A percentile compares a stretch with the other conserved stretches of the same genome.
Evolutionary conservation across 2,797 vertebrate genomes (phyloP).

Genomic region (Oceanodroma leucorhoa): DNA sequence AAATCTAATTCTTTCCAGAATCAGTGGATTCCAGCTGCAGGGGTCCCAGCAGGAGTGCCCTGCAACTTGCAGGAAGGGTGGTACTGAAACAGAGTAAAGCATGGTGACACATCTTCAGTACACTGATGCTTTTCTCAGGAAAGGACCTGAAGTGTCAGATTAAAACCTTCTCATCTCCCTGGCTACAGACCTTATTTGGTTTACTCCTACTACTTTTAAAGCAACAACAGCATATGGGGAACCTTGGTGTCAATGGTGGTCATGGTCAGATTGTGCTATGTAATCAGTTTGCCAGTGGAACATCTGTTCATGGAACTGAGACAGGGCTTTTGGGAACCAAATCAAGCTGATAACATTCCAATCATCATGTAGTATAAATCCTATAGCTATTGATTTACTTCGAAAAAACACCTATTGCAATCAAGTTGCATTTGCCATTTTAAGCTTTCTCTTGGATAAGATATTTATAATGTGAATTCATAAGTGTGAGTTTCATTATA

Average conservation of each 20-base stretch:
- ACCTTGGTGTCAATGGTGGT: not conserved
- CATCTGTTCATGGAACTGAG: not conserved
- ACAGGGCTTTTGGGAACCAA: not conserved
- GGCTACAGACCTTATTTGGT: not conserved
- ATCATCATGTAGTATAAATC: not conserved
- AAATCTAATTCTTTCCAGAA: not conserved
- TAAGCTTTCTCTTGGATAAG: not conserved
- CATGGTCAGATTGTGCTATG: not conserved
- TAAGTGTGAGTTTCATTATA: not conserved
- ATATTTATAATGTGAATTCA: not conserved
- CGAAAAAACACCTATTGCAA: not conserved
- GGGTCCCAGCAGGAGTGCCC: not conserved
- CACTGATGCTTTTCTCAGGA: not conserved
- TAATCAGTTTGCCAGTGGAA: not conserved
- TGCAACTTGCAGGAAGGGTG: not conserved
- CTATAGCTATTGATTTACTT: not conserved
- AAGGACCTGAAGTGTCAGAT: not conserved
- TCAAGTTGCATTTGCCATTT: not conserved
- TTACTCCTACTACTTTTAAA: not conserved
- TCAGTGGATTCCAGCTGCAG: not conserved
- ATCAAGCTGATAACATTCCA: not conserved
- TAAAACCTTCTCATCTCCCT: not conserved
- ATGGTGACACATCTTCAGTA: not conserved
- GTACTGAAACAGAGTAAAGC: not conserved
- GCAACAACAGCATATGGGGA: not conserved